Percentiles rank a stretch among this genome's conserved stretches.
phyloP scores from a whole-genome alignment of 2,113 vertebrate genomes.

The Aythya baeri region DNA sequence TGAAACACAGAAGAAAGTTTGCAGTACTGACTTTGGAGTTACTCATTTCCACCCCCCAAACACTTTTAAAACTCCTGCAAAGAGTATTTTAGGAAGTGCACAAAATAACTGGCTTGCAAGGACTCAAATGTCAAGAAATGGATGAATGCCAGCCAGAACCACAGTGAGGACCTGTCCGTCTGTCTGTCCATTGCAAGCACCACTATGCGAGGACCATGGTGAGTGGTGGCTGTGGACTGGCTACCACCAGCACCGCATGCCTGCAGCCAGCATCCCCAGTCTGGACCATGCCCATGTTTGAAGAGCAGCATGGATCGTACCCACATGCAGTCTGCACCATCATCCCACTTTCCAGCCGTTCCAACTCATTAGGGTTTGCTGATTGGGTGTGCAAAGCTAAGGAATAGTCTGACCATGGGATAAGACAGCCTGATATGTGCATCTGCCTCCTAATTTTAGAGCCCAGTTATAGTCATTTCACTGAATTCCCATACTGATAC shows the following conservation, averaged over 20 bases:
- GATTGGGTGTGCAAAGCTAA: too few relatives aligned
- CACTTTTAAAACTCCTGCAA: background rate
- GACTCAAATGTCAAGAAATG: accelerated
- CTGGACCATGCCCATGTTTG: background rate
- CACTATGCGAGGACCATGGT: too few relatives aligned
- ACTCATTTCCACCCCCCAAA: background rate
- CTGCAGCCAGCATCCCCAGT: too few relatives aligned
- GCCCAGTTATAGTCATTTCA: too few relatives aligned
- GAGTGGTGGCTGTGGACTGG: background rate
- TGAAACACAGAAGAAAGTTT: background rate
- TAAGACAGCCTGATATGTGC: too few relatives aligned
- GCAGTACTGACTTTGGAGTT: background rate
- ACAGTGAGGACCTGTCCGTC: background rate
- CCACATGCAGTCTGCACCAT: accelerated
- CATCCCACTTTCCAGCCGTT: too few relatives aligned
- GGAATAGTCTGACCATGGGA: too few relatives aligned
- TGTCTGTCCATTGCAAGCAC: too few relatives aligned
- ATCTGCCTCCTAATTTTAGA: too few relatives aligned
- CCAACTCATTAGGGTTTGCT: too few relatives aligned
- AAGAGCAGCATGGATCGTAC: background rate
- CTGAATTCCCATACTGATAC: too few relatives aligned
- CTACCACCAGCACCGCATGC: too few relatives aligned
- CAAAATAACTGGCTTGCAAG: accelerated
- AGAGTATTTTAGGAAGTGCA: background rate
- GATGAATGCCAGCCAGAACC: background rate